Base-by-base conservation (phyloP, 2,797 vertebrate genomes). In the Sebastes variabilis region DNA sequence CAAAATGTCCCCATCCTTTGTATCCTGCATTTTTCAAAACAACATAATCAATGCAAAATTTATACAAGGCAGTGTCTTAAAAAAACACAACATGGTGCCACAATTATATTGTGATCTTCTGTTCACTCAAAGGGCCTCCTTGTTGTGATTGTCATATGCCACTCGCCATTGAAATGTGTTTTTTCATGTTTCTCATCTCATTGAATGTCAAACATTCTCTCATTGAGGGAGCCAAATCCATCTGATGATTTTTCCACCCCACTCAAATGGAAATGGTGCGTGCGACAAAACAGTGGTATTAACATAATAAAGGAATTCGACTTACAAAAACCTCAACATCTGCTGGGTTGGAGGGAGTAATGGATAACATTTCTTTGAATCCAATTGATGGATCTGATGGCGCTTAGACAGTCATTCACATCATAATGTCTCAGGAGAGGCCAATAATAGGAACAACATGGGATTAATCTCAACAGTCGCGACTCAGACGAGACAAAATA, bases 291-390 rank as follows among this genome's bases (percentile, higher is more conserved):
- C 91, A 93, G 88, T 85, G 89, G 38, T 86, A 95, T 95, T 95
- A 95, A 90, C 94, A 95, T 95, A 93, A 95, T 95, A 95, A 95
- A 95, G 93, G 93, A 93, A 94, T 94, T 92, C 82, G 68, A 91
- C 92, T 93, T 93, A 93, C 93, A 94, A 94, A 94, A 93, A 94
- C 86, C 89, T 92, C 90, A 94, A 95, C 93, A 95, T 95, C 94
- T 95, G 94, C 93, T 71, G 79, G 93, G 88, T 93, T 94, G 92
- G 90, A 80, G 93, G 66, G 90, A 91, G 93, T 85, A 94, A 92
- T 94, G 94, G 94, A 94, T 91, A 94, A 94, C 91, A 94, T 92
- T 94, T 94, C 94, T 95, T 95, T 95, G 93, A 94, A 94, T 94
- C 91, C 91, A 92, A 94, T 93, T 93, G 94, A 95, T 94, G 94